Base-by-base conservation (phyloP, 2,113 vertebrate species). In the Scomber scombrus region DNA sequence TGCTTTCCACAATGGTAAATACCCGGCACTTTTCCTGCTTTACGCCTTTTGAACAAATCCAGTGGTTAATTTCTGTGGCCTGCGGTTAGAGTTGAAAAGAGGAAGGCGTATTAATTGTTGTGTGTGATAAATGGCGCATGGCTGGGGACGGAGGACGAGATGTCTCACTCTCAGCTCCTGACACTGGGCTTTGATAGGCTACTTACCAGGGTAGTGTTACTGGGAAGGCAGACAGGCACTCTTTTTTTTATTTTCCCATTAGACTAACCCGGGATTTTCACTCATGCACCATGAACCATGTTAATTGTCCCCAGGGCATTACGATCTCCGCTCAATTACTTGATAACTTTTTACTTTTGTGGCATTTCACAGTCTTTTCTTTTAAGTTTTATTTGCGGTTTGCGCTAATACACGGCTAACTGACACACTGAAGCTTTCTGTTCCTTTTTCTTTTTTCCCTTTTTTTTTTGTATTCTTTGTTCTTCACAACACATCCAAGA, bases 261-360 rank as follows among this genome's bases (percentile, higher is more conserved):
- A 89, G 82, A 83, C 86, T 74, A 88, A 84, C 83, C 83, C 85
- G 80, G 87, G 88, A 89, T 92, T 91, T 89, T 93, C 86, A 84
- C 86, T 90, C 88, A 91, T 90, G 88, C 88, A 90, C 85, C 86
- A 88, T 89, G 87, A 91, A 91, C 85, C 88, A 85, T 91, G 85
- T 87, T 93, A 93, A 93, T 93, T 92, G 87, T 91, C 91, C 87
- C 90, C 45, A 10, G 83, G 88, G 91, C 69, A 82, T 90, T 91
- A 91, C 81, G n/a, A 89, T 91, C 88, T 89, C 74, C 82, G 75
- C 88, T 91, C 91, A 88, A 88, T 91, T 89, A 89, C 86, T 90
- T 75, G 80, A 90, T 90, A 92, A 93, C 91, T 93, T 92, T 93
- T 83, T 82, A 91, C 86, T 86, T 90, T 80, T 82, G 78, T 87